Conservation (phyloP, 2,888 invertebrate genomes). For the Neria commutata region DNA sequence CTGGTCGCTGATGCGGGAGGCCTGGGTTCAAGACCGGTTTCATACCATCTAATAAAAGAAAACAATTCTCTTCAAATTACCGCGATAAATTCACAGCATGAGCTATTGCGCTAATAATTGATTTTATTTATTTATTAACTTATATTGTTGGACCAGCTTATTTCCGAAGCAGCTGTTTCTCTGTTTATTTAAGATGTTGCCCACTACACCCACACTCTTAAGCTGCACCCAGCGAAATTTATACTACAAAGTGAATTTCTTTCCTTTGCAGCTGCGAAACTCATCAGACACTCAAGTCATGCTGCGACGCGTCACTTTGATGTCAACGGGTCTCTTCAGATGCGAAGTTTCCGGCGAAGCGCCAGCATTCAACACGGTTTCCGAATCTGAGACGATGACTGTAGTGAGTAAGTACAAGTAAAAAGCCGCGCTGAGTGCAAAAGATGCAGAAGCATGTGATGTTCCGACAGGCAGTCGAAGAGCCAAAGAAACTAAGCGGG, state of each 20-base stretch:
- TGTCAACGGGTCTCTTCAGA: constrained; percentile 75
- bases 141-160: not conserved
- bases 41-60: too few species aligned
- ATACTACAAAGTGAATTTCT: too few species aligned
- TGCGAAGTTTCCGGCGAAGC: constrained; percentile 81
- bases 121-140: too few species aligned
- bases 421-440: not conserved
- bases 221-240: too few species aligned
- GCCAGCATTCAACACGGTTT: constrained; percentile 78
- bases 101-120: too few species aligned
- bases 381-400: constrained; percentile 75
- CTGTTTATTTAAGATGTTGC: too few species aligned
- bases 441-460: not conserved
- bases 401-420: constrained; percentile 71
- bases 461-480: constrained; percentile 9
- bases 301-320: constrained; percentile 71
- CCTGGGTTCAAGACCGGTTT: too few species aligned
- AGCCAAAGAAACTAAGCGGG: not conserved
- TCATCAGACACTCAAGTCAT: constrained; percentile 71
- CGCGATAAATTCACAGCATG: too few species aligned
- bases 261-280: constrained; percentile 68
- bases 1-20: too few species aligned
- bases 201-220: not conserved
- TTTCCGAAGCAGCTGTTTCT: too few species aligned
- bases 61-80: too few species aligned